Evolutionary conservation across 2,888 invertebrate species (phyloP).

Genomic region (Fragum sueziense): DNA sequence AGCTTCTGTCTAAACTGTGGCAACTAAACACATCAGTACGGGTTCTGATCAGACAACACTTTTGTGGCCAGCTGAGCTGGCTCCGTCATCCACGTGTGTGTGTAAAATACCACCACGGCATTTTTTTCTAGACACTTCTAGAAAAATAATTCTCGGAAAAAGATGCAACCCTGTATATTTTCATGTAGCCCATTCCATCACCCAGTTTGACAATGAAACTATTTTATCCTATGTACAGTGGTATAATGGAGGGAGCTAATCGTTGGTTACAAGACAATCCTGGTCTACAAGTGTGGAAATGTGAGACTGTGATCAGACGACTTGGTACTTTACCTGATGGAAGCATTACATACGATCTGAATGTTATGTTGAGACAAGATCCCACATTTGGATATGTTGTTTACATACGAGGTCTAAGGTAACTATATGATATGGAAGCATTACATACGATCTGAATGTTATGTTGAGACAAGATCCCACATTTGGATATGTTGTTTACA

Average conservation of each 20-base stretch:
- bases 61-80: no score
- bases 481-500: conserved; percentile 66
- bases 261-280: conserved; percentile 69
- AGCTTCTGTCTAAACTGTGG: no score
- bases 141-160: no score
- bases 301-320: conserved; percentile 72
- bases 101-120: no score
- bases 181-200: no score
- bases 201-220: no score
- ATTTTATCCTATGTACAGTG: conserved; percentile 47
- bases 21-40: no score
- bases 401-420: conserved; percentile 73
- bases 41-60: no score
- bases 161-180: no score
- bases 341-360: conserved; percentile 60
- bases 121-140: no score
- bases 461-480: conserved; percentile 69
- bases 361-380: conserved; percentile 67
- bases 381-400: conserved; percentile 68
- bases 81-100: no score
- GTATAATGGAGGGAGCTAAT: conserved; percentile 64
- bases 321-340: conserved; percentile 53
- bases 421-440: conserved; percentile 49
- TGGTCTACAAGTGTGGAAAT: conserved; percentile 67
- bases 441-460: conserved; percentile 64